These are phyloP conservation scores for Dromiciops gliroides DNA, from an alignment of 2,113 vertebrate genomes.

Conservation along the genomic window DNA sequence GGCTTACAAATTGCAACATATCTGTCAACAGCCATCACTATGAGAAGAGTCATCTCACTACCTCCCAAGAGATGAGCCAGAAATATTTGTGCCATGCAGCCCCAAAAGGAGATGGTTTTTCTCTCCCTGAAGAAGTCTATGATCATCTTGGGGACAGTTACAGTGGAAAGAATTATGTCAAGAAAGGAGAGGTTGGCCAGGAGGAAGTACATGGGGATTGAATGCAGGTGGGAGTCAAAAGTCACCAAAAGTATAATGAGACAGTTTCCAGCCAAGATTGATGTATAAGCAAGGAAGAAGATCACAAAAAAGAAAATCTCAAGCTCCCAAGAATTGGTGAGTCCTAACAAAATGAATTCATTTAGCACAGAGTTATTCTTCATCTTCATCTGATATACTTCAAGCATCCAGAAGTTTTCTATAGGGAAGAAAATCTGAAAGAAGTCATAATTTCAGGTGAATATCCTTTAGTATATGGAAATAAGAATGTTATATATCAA, in stretches of 20 bases:
- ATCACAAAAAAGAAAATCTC: slow-evolving; percentile 44
- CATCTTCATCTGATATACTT: slow-evolving; percentile 50
- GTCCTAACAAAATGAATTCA: slow-evolving; percentile 60
- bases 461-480: not conserved
- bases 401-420: slow-evolving; percentile 14
- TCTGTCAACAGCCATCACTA: slow-evolving; percentile 72
- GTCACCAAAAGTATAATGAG: slow-evolving; percentile 11
- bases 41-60: slow-evolving; percentile 70
- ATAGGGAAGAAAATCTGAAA: slow-evolving; percentile 4
- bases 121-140: slow-evolving; percentile 38
- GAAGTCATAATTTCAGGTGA: not conserved
- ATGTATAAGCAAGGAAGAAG: slow-evolving; percentile 53
- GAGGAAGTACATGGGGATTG: slow-evolving; percentile 57
- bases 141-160: slow-evolving; percentile 56
- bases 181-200: slow-evolving; percentile 60
- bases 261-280: slow-evolving; percentile 46
- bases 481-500: not conserved
- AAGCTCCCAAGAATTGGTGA: slow-evolving; percentile 37
- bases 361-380: slow-evolving; percentile 63
- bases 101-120: slow-evolving; percentile 63
- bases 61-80: slow-evolving; percentile 67
- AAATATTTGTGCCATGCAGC: slow-evolving; percentile 73
- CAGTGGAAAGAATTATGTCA: slow-evolving; percentile 48
- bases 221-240: slow-evolving; percentile 21
- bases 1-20: slow-evolving; percentile 71